phyloP scores from a whole-genome alignment of 2,797 vertebrate species.

The Nyctalus aviator region DNA sequence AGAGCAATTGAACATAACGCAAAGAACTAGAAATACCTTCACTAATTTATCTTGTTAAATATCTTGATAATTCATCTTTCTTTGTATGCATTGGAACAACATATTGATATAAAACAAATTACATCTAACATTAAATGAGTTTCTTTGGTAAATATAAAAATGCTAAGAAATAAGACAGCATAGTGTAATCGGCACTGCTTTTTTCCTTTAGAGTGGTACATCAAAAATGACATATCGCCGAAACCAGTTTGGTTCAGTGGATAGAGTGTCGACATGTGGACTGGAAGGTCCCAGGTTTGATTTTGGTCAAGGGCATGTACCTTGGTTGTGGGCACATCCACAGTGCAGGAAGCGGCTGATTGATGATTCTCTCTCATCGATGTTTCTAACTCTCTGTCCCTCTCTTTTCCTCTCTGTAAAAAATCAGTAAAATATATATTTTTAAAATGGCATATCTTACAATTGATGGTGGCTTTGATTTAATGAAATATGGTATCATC shows the following conservation, averaged over 20 bases:
- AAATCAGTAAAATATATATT: too few species aligned
- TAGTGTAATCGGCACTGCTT: background rate
- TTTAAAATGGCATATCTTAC: background rate
- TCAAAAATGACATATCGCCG: background rate
- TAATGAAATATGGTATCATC: constrained; percentile 22
- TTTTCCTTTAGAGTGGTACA: background rate
- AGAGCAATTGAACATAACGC: background rate
- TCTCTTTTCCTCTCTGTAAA: too few species aligned
- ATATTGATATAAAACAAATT: background rate
- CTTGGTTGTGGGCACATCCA: too few species aligned
- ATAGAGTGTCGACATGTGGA: too few species aligned
- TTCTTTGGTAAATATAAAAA: constrained; percentile 34
- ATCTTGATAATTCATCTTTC: background rate
- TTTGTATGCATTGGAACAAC: background rate
- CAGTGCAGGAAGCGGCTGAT: too few species aligned
- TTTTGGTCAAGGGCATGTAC: too few species aligned
- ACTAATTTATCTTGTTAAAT: constrained; percentile 8
- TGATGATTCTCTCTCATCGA: too few species aligned
- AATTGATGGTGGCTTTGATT: background rate
- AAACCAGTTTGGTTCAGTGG: too few species aligned
- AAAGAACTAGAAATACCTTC: background rate
- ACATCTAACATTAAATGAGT: background rate
- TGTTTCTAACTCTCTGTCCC: too few species aligned
- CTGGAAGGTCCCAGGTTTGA: too few species aligned
- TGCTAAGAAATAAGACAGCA: background rate